Conservation (phyloP, 1,140 invertebrate genomes). For the Sarcophaga peregrina region DNA sequence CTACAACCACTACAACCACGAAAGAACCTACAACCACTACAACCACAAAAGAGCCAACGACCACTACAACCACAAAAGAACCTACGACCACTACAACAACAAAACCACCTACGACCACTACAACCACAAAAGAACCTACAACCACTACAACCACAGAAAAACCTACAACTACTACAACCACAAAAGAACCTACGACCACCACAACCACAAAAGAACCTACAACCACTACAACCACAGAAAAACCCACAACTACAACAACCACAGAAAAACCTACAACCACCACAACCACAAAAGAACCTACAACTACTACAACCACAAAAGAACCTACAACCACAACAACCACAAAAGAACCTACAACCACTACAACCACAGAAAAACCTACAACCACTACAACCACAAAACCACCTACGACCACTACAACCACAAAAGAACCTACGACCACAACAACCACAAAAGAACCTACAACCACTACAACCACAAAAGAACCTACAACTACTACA, state of each 20-base stretch:
- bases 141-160: neutral
- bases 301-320: neutral
- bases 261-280: neutral
- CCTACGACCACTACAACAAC: neutral
- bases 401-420: neutral
- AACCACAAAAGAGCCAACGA: neutral
- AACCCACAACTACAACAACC: conserved; percentile 6
- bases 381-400: neutral
- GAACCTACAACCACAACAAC: neutral
- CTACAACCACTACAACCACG: neutral
- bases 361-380: neutral
- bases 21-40: neutral
- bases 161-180: too few species aligned
- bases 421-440: neutral
- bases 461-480: neutral
- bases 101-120: neutral
- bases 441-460: neutral
- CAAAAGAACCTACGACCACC: too few species aligned
- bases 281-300: neutral
- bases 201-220: neutral
- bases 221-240: neutral
- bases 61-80: neutral
- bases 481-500: neutral
- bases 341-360: neutral
- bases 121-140: neutral